Evolutionary conservation across 2,888 invertebrate genomes (phyloP).

Genomic region (Mythimna vitellina): DNA sequence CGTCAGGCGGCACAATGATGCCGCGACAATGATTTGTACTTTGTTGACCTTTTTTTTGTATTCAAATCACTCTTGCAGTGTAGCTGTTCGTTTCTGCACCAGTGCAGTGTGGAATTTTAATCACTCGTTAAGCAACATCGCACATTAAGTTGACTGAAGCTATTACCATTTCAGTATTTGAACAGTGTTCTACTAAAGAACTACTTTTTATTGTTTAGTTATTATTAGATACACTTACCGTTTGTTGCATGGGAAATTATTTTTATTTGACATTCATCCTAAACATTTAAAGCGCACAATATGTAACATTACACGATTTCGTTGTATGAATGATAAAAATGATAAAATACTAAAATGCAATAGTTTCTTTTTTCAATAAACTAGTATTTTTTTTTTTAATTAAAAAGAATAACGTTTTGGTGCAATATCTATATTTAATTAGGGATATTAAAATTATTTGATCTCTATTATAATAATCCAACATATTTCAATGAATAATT

Average conservation of each 20-base stretch:
- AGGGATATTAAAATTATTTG: neutral
- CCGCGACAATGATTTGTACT: slow-evolving; percentile 50
- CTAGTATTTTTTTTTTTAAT: neutral
- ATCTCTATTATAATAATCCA: slow-evolving; percentile 6
- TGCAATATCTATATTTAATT: slow-evolving; percentile 36
- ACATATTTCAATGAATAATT: slow-evolving; percentile 6
- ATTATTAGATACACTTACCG: slow-evolving; percentile 29
- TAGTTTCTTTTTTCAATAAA: neutral
- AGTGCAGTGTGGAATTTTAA: slow-evolving; percentile 61
- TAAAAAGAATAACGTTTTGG: slow-evolving; percentile 1
- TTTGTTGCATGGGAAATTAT: slow-evolving; percentile 21
- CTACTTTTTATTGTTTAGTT: slow-evolving; percentile 51
- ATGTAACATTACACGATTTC: slow-evolving; percentile 22
- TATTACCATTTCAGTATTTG: slow-evolving; percentile 63
- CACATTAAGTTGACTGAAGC: slow-evolving; percentile 53
- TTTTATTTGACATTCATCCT: slow-evolving; percentile 25
- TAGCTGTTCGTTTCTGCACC: slow-evolving; percentile 52
- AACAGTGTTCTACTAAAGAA: slow-evolving; percentile 46
- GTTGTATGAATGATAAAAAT: slow-evolving; percentile 8
- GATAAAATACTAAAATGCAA: neutral
- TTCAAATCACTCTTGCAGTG: slow-evolving; percentile 54
- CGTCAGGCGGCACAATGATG: slow-evolving; percentile 9
- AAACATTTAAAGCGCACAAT: slow-evolving; percentile 39
- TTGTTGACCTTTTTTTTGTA: slow-evolving; percentile 53
- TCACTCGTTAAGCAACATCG: slow-evolving; percentile 59